phyloP scores from a whole-genome alignment of 2,797 vertebrate species.

The Enteromius fasciolatus region DNA sequence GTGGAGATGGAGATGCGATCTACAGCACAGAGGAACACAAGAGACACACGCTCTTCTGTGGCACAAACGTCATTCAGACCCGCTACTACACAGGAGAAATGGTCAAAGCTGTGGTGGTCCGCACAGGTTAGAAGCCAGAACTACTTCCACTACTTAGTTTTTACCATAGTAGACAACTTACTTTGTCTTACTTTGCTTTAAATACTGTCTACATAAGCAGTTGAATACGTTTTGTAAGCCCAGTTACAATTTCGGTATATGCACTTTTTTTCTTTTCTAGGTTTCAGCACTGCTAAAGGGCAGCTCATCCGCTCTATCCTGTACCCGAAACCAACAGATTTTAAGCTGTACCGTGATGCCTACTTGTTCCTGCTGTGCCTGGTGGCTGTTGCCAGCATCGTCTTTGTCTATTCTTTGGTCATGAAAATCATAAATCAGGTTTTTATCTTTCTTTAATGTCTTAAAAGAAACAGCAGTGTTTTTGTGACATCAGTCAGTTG shows the following conservation, averaged over 20 bases:
- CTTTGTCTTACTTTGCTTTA: no score
- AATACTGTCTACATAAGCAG: background rate
- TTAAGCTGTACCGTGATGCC: slow-evolving; percentile 97
- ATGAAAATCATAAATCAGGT: slow-evolving; percentile 90
- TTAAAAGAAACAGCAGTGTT: background rate
- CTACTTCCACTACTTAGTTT: background rate
- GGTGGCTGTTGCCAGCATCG: slow-evolving; percentile 90
- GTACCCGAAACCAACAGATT: slow-evolving; percentile 97
- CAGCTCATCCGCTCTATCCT: slow-evolving; percentile 96
- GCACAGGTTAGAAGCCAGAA: slow-evolving; percentile 82
- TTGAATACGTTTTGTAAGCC: background rate
- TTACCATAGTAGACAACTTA: background rate
- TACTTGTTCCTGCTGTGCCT: slow-evolving; percentile 95
- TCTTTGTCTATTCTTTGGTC: slow-evolving; percentile 92
- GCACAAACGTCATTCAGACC: slow-evolving; percentile 95
- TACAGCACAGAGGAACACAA: slow-evolving; percentile 89
- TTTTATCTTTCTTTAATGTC: slow-evolving; percentile 14
- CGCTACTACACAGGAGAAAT: slow-evolving; percentile 96
- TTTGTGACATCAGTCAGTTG: background rate
- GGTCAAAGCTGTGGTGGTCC: slow-evolving; percentile 93
- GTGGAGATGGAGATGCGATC: slow-evolving; percentile 68
- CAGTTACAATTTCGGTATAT: background rate
- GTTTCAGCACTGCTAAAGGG: slow-evolving; percentile 96
- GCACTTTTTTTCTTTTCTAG: slow-evolving; percentile 65
- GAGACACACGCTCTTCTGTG: slow-evolving; percentile 95